A percentile compares a stretch with the other conserved stretches of the same genome.
These are phyloP conservation scores for Cuniculus paca DNA, from an alignment of 2,797 vertebrate species.

Conservation along the genomic window DNA sequence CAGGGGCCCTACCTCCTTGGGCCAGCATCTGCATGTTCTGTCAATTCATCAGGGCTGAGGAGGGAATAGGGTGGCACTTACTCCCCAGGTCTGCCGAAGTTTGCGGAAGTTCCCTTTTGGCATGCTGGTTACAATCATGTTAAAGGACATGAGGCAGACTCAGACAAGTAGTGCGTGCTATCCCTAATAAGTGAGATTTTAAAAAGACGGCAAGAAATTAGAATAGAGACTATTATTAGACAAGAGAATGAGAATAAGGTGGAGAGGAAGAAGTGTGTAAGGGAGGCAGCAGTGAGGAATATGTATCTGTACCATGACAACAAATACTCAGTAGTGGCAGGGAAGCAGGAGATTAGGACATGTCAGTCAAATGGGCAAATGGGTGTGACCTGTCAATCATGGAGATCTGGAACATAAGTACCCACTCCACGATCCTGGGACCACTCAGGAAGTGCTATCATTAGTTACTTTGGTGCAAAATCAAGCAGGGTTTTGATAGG, in stretches of 20 bases:
- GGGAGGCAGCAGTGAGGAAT: background rate
- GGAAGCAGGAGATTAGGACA: background rate
- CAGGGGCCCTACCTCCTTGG: background rate
- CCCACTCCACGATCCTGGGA: background rate
- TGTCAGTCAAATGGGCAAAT: background rate
- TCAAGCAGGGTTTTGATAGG: background rate
- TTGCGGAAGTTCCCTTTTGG: background rate
- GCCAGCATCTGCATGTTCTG: background rate
- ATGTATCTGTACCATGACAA: background rate
- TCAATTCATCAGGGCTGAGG: background rate
- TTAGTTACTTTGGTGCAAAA: background rate
- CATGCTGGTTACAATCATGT: background rate
- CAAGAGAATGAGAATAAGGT: background rate
- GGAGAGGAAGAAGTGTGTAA: background rate
- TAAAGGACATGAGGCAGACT: background rate
- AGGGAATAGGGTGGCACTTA: background rate
- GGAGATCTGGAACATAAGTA: background rate
- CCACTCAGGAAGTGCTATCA: background rate
- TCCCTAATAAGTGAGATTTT: background rate
- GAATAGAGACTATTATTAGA: background rate
- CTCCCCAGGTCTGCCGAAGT: background rate
- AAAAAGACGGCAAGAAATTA: background rate
- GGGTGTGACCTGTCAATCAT: background rate
- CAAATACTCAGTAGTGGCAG: background rate
- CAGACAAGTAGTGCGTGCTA: background rate